Conservation (phyloP, 2,797 vertebrate species). For the Liasis olivaceus region DNA sequence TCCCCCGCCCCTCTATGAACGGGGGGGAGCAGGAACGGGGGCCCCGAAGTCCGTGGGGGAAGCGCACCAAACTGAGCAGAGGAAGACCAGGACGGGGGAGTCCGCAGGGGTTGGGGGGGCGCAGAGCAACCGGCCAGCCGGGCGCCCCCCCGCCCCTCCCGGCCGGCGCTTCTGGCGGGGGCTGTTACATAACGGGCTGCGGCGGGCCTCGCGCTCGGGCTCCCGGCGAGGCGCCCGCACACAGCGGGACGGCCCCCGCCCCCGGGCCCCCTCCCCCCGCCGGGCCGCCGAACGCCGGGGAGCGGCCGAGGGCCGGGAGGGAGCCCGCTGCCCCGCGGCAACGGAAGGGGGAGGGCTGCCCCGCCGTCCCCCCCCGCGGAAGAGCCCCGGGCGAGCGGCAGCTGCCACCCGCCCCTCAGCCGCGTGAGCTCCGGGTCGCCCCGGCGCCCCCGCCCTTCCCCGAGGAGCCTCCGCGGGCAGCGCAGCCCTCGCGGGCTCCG, state of each 20-base stretch:
- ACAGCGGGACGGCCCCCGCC: neutral
- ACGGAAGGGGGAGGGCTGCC: too few species aligned
- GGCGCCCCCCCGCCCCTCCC: neutral
- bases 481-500: neutral
- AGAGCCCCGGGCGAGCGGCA: neutral
- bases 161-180: slow-evolving; percentile 93
- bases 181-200: slow-evolving; percentile 96
- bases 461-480: too few species aligned
- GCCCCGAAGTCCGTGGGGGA: neutral
- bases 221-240: slow-evolving; percentile 57
- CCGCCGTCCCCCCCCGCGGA: neutral
- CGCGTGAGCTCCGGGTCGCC: neutral
- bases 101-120: neutral
- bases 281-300: neutral
- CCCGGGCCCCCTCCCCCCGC: neutral
- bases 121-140: slow-evolving; percentile 44
- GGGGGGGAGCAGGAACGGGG: neutral
- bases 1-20: slow-evolving; percentile 50
- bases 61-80: too few species aligned
- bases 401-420: neutral
- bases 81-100: neutral
- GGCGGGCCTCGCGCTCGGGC: slow-evolving; percentile 83
- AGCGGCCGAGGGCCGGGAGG: rapidly evolving
- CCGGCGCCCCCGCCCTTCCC: neutral
- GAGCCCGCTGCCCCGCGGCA: neutral